Base-by-base conservation (phyloP, 2,888 invertebrate species). In the Rhamphomyia laevipes region DNA sequence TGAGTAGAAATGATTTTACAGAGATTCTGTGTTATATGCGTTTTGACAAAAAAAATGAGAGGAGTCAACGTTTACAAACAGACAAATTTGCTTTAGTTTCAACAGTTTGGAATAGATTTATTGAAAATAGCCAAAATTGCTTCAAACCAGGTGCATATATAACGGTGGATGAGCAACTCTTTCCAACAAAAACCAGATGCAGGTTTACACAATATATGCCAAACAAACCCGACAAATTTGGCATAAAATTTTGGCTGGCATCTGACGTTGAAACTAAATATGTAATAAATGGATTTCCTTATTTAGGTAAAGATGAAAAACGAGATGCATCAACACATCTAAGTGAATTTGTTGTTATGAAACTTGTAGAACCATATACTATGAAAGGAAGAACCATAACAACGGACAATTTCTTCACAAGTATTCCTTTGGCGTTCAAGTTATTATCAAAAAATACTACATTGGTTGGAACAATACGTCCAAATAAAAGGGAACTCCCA, bases 361-460 rank as follows among this genome's bases (percentile, higher is more conserved):
- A 57, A 50, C 52, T 62, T 9, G 47, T 56, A 31, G 56, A 59
- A 41, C 59, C 56, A 51, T 61, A 48, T 51, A 51, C 52, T 21
- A 47, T 52, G 23, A 50, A 49, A 31, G 58, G 56, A 50, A 54
- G 57, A 52, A 56, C 46, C 53, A 47, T 59, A 30, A 61, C 55
- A 13, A 59, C 54, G 17, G 52, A 52, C 31, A 50, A 54, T 35
- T 52, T 55, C 31, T 52, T 52, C 38, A 54, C 52, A 41, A 51
- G 52, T 41, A 35, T 18, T 42, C 47, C 51, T 1, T 27, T 49
- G 44, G 51, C 53, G 4, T 56, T 44, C 27, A 55, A 57, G 49
- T 52, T 57, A 41, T 18, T 53, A 47, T 52, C 49, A 48, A 57
- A 60, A 58, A 56, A 50, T 51, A 59, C 56, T 46, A 53, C 54